These are phyloP conservation scores for Elephantulus edwardii DNA, from an alignment of 2,113 vertebrate species.

Conservation along the genomic window DNA sequence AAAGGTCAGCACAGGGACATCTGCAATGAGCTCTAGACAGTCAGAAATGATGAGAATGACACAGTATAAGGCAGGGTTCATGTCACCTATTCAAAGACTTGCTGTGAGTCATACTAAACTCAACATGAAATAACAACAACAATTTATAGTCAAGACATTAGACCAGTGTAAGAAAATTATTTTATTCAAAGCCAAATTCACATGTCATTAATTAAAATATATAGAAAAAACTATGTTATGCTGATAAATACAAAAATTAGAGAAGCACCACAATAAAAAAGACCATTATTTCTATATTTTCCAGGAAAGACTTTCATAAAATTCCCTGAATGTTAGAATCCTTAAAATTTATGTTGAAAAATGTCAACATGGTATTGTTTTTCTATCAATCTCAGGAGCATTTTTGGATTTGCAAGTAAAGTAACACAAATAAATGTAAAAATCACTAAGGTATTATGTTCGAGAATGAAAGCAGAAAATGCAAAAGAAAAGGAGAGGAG, in stretches of 20 bases:
- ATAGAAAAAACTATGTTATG: background rate
- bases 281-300: background rate
- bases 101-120: too few species aligned
- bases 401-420: background rate
- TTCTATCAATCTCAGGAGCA: background rate
- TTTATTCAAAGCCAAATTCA: background rate
- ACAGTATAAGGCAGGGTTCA: too few species aligned
- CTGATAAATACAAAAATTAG: background rate
- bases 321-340: background rate
- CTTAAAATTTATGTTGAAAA: background rate
- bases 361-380: background rate
- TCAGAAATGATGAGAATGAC: background rate
- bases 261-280: background rate
- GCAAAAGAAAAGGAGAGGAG: too few species aligned
- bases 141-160: background rate
- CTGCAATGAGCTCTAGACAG: too few species aligned
- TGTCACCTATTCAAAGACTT: too few species aligned
- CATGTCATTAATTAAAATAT: background rate
- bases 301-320: background rate
- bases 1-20: background rate
- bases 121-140: too few species aligned
- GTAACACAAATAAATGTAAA: background rate
- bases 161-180: background rate
- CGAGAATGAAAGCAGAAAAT: background rate
- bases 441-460: background rate